Evolutionary conservation across 2,888 invertebrate species (phyloP).

Genomic region (Pegoplata infirma): DNA sequence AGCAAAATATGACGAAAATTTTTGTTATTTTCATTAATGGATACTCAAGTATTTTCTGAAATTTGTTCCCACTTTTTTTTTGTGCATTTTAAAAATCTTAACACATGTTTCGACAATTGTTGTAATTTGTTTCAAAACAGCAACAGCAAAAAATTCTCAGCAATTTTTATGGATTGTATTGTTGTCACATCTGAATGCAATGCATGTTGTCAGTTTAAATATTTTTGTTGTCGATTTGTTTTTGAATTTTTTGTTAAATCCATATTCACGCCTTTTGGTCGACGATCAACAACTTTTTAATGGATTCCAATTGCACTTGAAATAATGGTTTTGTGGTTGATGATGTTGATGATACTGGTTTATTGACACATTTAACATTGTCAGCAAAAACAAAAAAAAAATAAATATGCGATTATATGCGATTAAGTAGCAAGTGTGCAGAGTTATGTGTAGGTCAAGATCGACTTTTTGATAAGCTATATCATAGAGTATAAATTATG

Average conservation of each 20-base stretch:
- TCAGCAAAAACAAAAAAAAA: conserved; percentile 45
- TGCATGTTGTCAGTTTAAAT: conserved; percentile 19
- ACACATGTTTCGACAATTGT: conserved; percentile 53
- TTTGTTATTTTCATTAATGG: conserved; percentile 9
- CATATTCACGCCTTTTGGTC: conserved; percentile 49
- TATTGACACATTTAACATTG: conserved; percentile 46
- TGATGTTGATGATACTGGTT: conserved; percentile 50
- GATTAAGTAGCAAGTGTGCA: conserved; percentile 30
- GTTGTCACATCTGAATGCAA: conserved; percentile 51
- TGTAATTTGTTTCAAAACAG: conserved; percentile 11
- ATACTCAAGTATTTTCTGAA: conserved; percentile 7
- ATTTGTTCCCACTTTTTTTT: conserved; percentile 3
- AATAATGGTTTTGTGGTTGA: too few species aligned
- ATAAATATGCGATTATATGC: too few species aligned
- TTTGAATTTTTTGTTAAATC: conserved; percentile 44
- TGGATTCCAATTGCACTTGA: conserved; percentile 62
- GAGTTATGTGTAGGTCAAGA: neutral
- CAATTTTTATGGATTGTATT: conserved; percentile 29
- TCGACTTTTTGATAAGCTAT: neutral
- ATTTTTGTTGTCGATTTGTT: conserved; percentile 16
- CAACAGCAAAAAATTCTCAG: conserved; percentile 12
- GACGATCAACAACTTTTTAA: conserved; percentile 41
- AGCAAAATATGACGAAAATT: neutral
- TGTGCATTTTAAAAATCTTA: conserved; percentile 45
- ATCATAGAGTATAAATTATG: too few species aligned